Evolutionary conservation across 2,113 vertebrate species (phyloP), one percentile per base, ranked within the genome.

Genomic region (Todiramphus chloris): DNA sequence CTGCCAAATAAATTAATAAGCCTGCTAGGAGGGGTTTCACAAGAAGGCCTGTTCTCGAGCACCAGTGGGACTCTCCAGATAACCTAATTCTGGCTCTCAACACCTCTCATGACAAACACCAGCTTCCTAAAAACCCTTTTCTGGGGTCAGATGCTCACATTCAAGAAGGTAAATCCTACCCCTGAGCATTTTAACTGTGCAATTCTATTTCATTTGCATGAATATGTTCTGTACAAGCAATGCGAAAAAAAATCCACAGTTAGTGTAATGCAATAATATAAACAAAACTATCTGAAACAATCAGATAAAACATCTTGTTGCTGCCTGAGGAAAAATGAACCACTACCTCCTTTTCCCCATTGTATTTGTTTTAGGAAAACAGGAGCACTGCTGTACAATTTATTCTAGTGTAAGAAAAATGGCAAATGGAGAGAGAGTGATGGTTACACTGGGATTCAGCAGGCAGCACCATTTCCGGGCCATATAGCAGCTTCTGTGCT

Each of bases 11-110:
- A 50, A 33, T n/a, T 33, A 50, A 53, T 13, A 19, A 39, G 13
- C 28, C 25, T 74, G 25, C 31, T 19, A 9, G 0, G 1, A 66
- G 41, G 10, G 33, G 24, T 59, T 39, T 44, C 53, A 31, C 35
- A 35, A 14, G 16, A 25, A 8, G 6, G 31, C 4, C 25, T 60
- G 31, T 21, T 8, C 37, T 43, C 43, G 41, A 30, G 6, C 43
- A 50, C 1, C 0, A 0, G 13, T 24, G 10, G 35, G 23, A 18
- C 23, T 41, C 43, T 79, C 51, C 48, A 75, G 23, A 4, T 9
- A 46, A 6, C 31, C n/a, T 11, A 14, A 62, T 39, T 63, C 51
- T 78, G 51, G 3, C 2, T 75, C 14, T 66, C n/a, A 44, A 16
- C 48, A 39, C 25, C 11, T 73, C 39, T 59, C 43, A 10, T 18